Evolutionary conservation across 2,797 vertebrate species (phyloP).

Genomic region (Typhlichthys subterraneus): DNA sequence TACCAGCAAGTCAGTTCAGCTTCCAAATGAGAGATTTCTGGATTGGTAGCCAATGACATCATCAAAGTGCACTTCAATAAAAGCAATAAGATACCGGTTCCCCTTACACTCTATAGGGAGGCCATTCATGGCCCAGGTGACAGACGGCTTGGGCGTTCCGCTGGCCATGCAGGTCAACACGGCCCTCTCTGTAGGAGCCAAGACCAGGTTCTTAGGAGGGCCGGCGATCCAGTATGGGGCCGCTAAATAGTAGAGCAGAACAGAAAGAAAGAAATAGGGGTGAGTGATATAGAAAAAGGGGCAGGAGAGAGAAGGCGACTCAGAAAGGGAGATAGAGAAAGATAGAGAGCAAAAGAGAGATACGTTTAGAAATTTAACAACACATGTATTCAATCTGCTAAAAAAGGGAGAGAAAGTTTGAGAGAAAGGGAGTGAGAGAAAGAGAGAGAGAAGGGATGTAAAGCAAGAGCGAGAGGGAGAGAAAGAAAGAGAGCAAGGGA

Average conservation of each 20-base stretch:
- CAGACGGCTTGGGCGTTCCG: constrained; percentile 89
- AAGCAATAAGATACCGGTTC: neutral
- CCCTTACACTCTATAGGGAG: constrained; percentile 90
- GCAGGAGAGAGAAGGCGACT: too few relatives aligned
- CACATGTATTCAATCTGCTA: too few relatives aligned
- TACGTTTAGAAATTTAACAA: too few relatives aligned
- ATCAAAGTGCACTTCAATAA: too few relatives aligned
- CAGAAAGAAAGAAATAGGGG: neutral
- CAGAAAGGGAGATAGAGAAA: too few relatives aligned
- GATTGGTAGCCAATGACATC: too few relatives aligned
- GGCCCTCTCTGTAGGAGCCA: constrained; percentile 90
- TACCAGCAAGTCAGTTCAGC: too few relatives aligned
- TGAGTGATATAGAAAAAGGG: neutral
- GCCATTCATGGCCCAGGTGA: constrained; percentile 91
- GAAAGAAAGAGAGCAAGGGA: neutral
- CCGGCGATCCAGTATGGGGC: constrained; percentile 93
- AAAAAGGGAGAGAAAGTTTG: neutral
- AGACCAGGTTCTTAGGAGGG: constrained; percentile 86
- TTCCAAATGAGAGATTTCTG: too few relatives aligned
- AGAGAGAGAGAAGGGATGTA: neutral
- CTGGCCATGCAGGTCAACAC: constrained; percentile 89
- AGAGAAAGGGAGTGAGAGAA: constrained; percentile 9
- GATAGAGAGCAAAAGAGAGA: too few relatives aligned
- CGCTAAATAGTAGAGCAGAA: constrained; percentile 74
- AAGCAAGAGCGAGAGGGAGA: constrained; percentile 16